Base-by-base conservation (phyloP, 2,888 invertebrate genomes). In the Machimus rusticus region DNA sequence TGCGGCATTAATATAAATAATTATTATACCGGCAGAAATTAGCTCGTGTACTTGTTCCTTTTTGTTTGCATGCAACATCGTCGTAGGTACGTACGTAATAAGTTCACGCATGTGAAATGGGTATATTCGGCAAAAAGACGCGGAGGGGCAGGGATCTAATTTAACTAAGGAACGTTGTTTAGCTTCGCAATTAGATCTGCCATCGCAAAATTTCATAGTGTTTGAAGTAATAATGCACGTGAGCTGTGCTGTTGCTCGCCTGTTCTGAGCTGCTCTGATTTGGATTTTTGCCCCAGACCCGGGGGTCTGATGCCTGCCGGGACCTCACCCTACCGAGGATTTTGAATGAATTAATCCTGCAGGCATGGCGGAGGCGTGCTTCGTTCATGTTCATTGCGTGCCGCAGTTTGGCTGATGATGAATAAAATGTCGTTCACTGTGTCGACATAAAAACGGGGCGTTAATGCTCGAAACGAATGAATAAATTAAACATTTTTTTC, bases 371-470 rank as follows among this genome's bases (percentile, higher is more conserved):
- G 31, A 19, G 76, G 28, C 66, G 28, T 28, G 66, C 28, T 66
- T 31, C n/a, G 76, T 34, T 37, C 76, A 34, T 76, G 76, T 34
- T 37, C 76, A 34, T 76, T 34, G 76, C 76, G 37, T 66, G 66
- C 66, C 23, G 66, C 66, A 66, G 66, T 66, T 66, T 28, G 23
- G 28, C 28, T 66, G 66, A 28, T 28, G 66, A 66, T 66, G 39
- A 76, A 39, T 34, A 76, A 76, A 76, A 76, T 76, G 76, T 76
- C 76, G 78, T 78, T 78, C 39, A 43, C 43, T 78, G 43, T 78
- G 78, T 78, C 43, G 43, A 39, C 19, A 16, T 19, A 39, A 23
- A 23, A 78, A 43, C 23, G 78, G 23, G 43, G 78, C 78, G 78
- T 78, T 78, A 39, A 78, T 78, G 78, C 43, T 46, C 9, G 28